Conservation (phyloP, 2,888 invertebrate genomes). For the Camponotus fellah region DNA sequence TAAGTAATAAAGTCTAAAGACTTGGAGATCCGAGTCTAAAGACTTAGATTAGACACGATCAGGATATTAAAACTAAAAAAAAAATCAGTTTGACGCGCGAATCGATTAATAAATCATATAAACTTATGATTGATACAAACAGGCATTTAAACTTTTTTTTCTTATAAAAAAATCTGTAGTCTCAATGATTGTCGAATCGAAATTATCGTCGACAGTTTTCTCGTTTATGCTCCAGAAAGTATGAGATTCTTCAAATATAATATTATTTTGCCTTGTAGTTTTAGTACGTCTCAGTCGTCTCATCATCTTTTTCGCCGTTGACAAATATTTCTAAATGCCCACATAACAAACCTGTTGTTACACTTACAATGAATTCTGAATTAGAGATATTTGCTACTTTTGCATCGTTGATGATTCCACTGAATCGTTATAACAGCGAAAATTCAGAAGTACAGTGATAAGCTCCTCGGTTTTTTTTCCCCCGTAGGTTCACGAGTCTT, state of each 20-base stretch:
- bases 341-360: conserved; percentile 49
- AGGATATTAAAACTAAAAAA: conserved; percentile 22
- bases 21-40: background rate
- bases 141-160: conserved; percentile 15
- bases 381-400: conserved; percentile 41
- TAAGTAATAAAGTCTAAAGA: conserved; percentile 24
- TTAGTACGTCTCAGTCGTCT: conserved; percentile 19
- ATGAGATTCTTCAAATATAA: conserved; percentile 53
- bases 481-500: conserved; percentile 78
- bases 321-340: conserved; percentile 53
- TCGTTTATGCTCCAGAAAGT: conserved; percentile 27
- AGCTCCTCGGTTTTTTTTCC: conserved; percentile 74
- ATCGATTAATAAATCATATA: conserved; percentile 2
- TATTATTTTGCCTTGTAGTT: conserved; percentile 42
- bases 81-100: conserved; percentile 9
- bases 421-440: conserved; percentile 74
- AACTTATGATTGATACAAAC: conserved; percentile 2
- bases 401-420: conserved; percentile 66
- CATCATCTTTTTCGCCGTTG: conserved; percentile 28
- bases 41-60: background rate
- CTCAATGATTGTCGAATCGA: conserved; percentile 5
- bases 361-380: conserved; percentile 16
- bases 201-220: conserved; percentile 23
- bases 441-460: conserved; percentile 75
- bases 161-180: conserved; percentile 23